These are phyloP conservation scores for Castor canadensis DNA, from an alignment of 2,113 vertebrate species.

Conservation along the genomic window DNA sequence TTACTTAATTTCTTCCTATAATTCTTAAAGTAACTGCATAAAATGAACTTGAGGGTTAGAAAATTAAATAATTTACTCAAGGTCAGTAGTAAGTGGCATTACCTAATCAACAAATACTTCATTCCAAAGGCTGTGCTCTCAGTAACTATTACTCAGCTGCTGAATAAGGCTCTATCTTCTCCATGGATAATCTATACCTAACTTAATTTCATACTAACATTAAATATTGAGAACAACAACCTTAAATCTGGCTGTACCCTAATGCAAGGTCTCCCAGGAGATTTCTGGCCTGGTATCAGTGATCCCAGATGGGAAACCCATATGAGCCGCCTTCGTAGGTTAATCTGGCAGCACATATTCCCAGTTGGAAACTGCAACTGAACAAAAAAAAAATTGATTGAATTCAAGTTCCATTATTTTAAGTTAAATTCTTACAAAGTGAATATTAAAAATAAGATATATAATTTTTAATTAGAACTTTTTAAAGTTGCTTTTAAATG, in stretches of 20 bases:
- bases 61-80: background rate
- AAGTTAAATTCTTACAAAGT: constrained; percentile 8
- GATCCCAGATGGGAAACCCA: constrained; percentile 63
- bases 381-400: constrained; percentile 55
- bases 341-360: constrained; percentile 49
- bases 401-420: constrained; percentile 14
- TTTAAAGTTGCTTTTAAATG: background rate
- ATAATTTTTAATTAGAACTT: background rate
- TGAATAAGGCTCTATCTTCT: background rate
- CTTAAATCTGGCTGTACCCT: background rate
- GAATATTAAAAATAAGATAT: background rate
- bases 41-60: background rate
- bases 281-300: background rate
- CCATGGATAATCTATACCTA: background rate
- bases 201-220: constrained; percentile 2
- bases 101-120: background rate
- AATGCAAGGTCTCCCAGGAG: constrained; percentile 46
- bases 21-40: background rate
- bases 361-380: constrained; percentile 71
- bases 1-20: background rate
- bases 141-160: background rate
- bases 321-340: background rate
- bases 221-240: constrained; percentile 37
- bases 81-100: background rate
- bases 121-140: background rate